A percentile compares a stretch with the other conserved stretches of the same genome.
Conservation (phyloP, 1,140 invertebrate genomes). For the Bactericera cockerelli region DNA sequence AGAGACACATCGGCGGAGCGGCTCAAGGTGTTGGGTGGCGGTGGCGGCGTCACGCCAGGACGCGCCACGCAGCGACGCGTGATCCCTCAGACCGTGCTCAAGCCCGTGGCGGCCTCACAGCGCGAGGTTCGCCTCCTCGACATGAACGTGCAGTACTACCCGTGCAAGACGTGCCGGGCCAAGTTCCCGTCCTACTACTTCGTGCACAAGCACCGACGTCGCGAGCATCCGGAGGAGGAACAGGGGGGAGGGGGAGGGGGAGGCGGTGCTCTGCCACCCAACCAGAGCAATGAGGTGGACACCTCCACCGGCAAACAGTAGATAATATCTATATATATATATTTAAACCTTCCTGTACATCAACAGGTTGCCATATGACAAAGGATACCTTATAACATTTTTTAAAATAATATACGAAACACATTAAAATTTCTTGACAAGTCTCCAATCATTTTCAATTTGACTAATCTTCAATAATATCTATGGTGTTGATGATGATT, state of each 20-base stretch:
- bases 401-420: no score
- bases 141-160: conserved; percentile 77
- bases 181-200: conserved; percentile 89
- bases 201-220: conserved; percentile 76
- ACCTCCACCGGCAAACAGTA: no score
- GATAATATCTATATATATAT: no score
- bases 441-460: no score
- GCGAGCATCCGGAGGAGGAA: conserved; percentile 50
- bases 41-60: conserved; percentile 38
- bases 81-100: background rate
- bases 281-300: background rate
- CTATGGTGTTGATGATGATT: no score
- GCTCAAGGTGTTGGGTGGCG: conserved; percentile 37
- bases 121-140: conserved; percentile 47
- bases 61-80: conserved; percentile 26
- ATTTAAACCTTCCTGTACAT: no score
- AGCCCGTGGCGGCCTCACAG: conserved; percentile 19
- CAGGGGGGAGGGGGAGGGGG: background rate
- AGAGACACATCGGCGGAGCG: conserved; percentile 47
- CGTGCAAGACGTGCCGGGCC: conserved; percentile 77
- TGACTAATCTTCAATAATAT: no score
- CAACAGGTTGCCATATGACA: no score
- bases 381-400: no score
- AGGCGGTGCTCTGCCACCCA: background rate
- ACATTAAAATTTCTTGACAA: no score